Percentiles rank a stretch among this genome's conserved stretches.
Evolutionary conservation across 23 tunicate species (phyloP).

Genomic region (Ciona savignyi): DNA sequence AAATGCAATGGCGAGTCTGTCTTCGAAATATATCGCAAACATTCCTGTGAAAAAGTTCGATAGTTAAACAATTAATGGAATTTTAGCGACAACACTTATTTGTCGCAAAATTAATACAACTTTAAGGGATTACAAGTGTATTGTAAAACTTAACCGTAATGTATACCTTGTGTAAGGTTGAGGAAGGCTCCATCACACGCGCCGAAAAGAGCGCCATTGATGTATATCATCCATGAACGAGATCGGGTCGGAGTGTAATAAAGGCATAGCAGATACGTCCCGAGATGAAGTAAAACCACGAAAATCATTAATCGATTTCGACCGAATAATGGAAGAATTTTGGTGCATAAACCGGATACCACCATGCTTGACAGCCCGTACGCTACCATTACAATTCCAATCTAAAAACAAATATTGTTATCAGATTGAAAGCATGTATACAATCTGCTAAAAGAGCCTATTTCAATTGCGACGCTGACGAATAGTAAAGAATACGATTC

Average conservation of each 20-base stretch:
- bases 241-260: slow-evolving; percentile 9
- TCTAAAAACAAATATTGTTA: too few relatives aligned
- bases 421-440: too few relatives aligned
- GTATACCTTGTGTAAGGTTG: slow-evolving; percentile 34
- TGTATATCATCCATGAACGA: slow-evolving; percentile 11
- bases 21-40: slow-evolving; percentile 42
- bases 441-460: too few relatives aligned
- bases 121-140: too few relatives aligned
- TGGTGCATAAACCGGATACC: slow-evolving; percentile 13
- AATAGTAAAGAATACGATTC: too few relatives aligned
- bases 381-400: slow-evolving; percentile 25
- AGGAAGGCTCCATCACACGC: slow-evolving; percentile 30
- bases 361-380: slow-evolving; percentile 32
- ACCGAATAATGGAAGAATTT: slow-evolving; percentile 27
- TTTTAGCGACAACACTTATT: too few relatives aligned
- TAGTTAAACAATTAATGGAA: too few relatives aligned
- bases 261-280: slow-evolving; percentile 9
- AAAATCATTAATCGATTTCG: slow-evolving; percentile 15
- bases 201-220: slow-evolving; percentile 18
- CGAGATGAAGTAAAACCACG: slow-evolving; percentile 5
- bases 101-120: too few relatives aligned
- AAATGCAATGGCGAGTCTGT: slow-evolving; percentile 47
- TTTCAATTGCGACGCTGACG: too few relatives aligned
- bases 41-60: slow-evolving; percentile 20
- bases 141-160: too few relatives aligned